A percentile compares a stretch with the other conserved stretches of the same genome.
Conservation (phyloP, 1,140 invertebrate genomes). For the Tetramorium simillimum region DNA sequence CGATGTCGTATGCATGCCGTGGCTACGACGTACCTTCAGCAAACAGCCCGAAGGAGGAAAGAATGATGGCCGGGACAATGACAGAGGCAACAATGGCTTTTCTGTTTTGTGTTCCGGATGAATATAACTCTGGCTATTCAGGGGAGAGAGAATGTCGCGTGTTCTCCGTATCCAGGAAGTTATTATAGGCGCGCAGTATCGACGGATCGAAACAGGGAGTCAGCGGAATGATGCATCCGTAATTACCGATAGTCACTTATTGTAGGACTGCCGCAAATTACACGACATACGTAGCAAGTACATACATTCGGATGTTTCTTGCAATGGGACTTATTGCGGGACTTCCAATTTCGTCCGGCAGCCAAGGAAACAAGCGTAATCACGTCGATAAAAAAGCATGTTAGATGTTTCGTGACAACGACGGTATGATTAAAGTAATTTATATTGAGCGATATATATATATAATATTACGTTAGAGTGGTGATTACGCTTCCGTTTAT, state of each 20-base stretch:
- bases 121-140: conserved; percentile 22
- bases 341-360: not conserved
- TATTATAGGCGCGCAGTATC: conserved; percentile 39
- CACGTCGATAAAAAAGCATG: not conserved
- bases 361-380: conserved; percentile 4
- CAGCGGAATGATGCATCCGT: conserved; percentile 16
- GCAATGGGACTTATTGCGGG: not conserved
- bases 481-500: not conserved
- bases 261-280: conserved; percentile 22
- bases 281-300: not conserved
- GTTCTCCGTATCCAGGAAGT: conserved; percentile 35
- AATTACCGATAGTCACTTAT: conserved; percentile 46
- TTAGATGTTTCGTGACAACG: not conserved
- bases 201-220: not conserved
- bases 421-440: conserved; percentile 6
- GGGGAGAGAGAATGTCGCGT: conserved; percentile 28
- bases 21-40: not conserved
- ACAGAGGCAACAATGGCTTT: conserved; percentile 36
- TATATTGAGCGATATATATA: not conserved
- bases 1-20: conserved; percentile 41
- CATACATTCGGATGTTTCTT: conserved; percentile 15
- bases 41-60: conserved; percentile 14
- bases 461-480: not conserved
- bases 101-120: conserved; percentile 17
- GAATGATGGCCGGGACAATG: conserved; percentile 41